phyloP scores from a whole-genome alignment of 30 jellyfish, hydroid and myxozoan genomes.

The Turritopsis rubra region DNA sequence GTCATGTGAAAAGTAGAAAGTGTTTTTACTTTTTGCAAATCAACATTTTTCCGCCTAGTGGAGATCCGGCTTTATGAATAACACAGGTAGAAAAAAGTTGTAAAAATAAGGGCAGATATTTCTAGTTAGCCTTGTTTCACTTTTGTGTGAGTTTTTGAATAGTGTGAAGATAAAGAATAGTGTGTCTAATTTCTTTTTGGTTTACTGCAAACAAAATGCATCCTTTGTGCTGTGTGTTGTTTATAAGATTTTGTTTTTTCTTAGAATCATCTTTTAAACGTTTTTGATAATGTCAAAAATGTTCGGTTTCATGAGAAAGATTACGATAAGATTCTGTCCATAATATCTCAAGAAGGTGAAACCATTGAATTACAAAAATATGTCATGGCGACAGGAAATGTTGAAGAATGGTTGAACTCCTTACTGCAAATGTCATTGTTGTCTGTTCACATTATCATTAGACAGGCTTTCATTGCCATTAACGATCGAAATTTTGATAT shows the following conservation, averaged over 20 bases:
- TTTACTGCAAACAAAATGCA: no score
- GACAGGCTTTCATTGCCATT: slow-evolving; percentile 58
- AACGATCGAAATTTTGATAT: slow-evolving; percentile 59
- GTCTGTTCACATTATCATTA: slow-evolving; percentile 66
- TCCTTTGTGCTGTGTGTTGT: not conserved
- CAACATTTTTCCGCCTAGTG: no score
- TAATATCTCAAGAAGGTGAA: slow-evolving; percentile 72
- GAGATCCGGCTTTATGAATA: no score
- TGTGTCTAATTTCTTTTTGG: no score
- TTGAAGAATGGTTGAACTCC: slow-evolving; percentile 69
- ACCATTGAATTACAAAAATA: slow-evolving; percentile 44
- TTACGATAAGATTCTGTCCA: slow-evolving; percentile 49
- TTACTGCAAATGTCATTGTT: slow-evolving; percentile 44
- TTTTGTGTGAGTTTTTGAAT: no score
- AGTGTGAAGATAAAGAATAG: no score
- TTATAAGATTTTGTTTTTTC: no score
- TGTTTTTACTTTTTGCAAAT: no score
- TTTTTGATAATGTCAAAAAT: slow-evolving; percentile 74
- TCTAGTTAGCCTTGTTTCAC: no score
- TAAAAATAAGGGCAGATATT: no score
- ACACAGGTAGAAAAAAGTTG: no score
- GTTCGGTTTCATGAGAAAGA: slow-evolving; percentile 69
- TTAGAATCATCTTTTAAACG: slow-evolving; percentile 61
- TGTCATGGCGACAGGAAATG: slow-evolving; percentile 83
- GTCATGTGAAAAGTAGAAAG: no score